Percentiles rank a stretch among this genome's conserved stretches.
Conservation (phyloP, 1,140 invertebrate genomes). For the Paraescarpia echinospica region DNA sequence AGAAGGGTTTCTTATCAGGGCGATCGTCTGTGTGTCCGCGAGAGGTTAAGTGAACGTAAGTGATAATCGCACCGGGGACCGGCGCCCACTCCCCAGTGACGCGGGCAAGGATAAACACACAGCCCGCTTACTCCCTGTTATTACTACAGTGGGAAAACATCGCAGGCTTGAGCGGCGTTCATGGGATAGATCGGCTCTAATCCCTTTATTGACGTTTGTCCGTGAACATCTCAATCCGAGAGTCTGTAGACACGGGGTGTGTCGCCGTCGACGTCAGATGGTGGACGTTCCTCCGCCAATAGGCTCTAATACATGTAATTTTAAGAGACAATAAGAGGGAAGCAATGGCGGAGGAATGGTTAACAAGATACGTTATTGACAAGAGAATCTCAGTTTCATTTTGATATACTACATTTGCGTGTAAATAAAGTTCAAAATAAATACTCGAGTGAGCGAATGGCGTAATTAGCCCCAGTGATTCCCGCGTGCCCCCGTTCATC, state of each 20-base stretch:
- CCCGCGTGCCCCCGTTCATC: background rate
- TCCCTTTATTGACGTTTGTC: conserved; percentile 1
- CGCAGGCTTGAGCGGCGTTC: background rate
- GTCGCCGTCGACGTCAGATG: background rate
- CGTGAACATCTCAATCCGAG: background rate
- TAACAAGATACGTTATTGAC: too few species aligned
- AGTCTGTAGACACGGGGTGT: background rate
- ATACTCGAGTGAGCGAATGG: background rate
- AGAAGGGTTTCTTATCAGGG: background rate
- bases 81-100: too few species aligned
- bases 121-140: background rate
- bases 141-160: background rate
- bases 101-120: background rate
- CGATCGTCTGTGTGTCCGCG: background rate
- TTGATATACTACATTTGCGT: background rate
- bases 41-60: background rate
- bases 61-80: background rate
- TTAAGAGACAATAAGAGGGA: too few species aligned
- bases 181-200: background rate
- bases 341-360: too few species aligned
- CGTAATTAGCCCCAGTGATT: background rate
- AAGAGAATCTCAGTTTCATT: background rate
- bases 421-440: background rate
- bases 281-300: background rate
- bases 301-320: background rate